These are phyloP conservation scores for Mesopsocus fuscifrons DNA, from an alignment of 2,888 invertebrate species.

Conservation along the genomic window DNA sequence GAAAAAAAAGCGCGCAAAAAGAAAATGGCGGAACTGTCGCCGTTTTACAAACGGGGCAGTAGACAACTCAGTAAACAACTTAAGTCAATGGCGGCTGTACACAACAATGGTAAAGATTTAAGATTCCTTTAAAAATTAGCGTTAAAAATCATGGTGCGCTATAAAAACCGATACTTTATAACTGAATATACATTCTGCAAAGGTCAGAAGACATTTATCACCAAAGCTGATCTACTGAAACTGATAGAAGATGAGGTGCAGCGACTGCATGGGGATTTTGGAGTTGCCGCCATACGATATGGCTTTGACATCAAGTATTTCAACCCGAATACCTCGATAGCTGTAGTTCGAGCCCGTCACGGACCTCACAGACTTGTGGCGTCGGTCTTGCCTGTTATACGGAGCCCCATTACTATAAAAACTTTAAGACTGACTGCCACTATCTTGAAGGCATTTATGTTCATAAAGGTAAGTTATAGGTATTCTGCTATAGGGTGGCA, in stretches of 20 bases:
- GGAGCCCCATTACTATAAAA: slow-evolving; percentile 19
- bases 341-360: slow-evolving; percentile 47
- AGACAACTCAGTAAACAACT: no score
- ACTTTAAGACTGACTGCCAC: slow-evolving; percentile 10
- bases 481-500: no score
- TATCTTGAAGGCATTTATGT: not conserved
- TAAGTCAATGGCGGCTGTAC: no score
- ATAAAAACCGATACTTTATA: slow-evolving; percentile 37
- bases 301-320: slow-evolving; percentile 59
- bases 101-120: no score
- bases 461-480: slow-evolving; percentile 4
- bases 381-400: slow-evolving; percentile 45
- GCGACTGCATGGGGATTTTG: slow-evolving; percentile 53
- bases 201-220: not conserved
- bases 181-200: not conserved
- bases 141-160: slow-evolving; percentile 36
- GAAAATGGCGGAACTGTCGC: not conserved
- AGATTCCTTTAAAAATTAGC: slow-evolving; percentile 10
- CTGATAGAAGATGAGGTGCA: slow-evolving; percentile 32
- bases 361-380: slow-evolving; percentile 52
- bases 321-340: slow-evolving; percentile 52
- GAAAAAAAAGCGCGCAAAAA: not conserved
- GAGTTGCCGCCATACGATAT: slow-evolving; percentile 42
- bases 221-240: slow-evolving; percentile 12
- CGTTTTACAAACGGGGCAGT: not conserved